Base-by-base conservation (phyloP, 2,797 vertebrate species). In the Danio aesculapii region DNA sequence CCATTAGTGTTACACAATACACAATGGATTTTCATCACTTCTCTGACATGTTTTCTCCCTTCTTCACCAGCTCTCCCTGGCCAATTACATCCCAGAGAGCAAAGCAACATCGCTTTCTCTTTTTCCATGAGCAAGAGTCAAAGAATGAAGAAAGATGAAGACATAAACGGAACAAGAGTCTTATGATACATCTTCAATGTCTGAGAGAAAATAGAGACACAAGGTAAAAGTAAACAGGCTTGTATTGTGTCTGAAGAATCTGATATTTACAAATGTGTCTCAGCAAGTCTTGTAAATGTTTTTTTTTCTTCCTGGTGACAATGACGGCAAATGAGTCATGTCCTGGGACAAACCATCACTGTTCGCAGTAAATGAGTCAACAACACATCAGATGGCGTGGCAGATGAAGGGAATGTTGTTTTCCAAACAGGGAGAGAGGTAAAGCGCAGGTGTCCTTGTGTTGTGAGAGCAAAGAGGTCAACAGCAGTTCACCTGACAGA, bases 1-100 rank as follows among this genome's bases (percentile, higher is more conserved):
- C 77, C 77, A 80, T 80, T 80, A 83, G 71, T 55, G 64, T 79
- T 69, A 63, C 63, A 83, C 82, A 80, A 83, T 83, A 55, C 71
- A 68, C 71, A 63, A 79, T 49, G 77, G 77, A 83, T 75, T 75
- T 83, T 80, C 64, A 70, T 70, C 77, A 70, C 58, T 75, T 80
- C 41, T 75, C 49, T 12, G 2, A 61, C 57, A 72, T n/a, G 44
- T 53, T 21, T 70, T 49, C 50, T 79, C 50, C 39, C 14, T 44
- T 68, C 62, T 77, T 81, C 21, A 58, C 79, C 8, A 58, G 21
- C 50, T 81, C 52, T 75, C 64, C 50, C 71, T 69, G 41, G 72
- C 64, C 63, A 75, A 53, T 68, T 62, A 61, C 63, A 64, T 75
- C 19, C 8, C 70, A 75, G 39, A 59, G 59, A 72, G 49, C 8